phyloP scores from a whole-genome alignment of 2,888 invertebrate species.

The Eilema sororculum region DNA sequence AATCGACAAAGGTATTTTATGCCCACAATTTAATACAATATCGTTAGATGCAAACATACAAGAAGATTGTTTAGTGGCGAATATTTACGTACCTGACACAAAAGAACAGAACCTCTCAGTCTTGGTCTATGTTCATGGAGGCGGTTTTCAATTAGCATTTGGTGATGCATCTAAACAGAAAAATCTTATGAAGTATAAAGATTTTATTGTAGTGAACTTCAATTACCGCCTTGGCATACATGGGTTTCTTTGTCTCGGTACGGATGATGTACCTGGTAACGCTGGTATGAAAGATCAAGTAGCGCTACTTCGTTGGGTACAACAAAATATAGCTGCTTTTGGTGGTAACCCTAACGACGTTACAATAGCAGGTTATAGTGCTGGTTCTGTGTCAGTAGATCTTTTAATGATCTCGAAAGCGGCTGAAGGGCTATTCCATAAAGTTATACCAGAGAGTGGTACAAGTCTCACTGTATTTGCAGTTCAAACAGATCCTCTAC shows the following conservation, averaged over 20 bases:
- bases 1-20: constrained; percentile 50
- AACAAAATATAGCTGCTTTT: constrained; percentile 60
- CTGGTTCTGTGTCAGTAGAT: constrained; percentile 58
- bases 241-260: constrained; percentile 60
- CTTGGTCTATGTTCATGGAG: constrained; percentile 57
- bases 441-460: constrained; percentile 63
- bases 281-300: constrained; percentile 67
- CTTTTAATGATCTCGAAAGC: constrained; percentile 55
- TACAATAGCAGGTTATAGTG: constrained; percentile 58
- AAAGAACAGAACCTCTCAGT: constrained; percentile 54
- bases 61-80: constrained; percentile 71
- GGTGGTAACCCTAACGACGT: constrained; percentile 66
- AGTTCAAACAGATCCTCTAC: constrained; percentile 58
- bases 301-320: constrained; percentile 59
- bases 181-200: constrained; percentile 42
- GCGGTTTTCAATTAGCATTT: constrained; percentile 50
- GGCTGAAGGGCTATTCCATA: constrained; percentile 58
- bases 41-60: constrained; percentile 11
- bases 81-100: constrained; percentile 67
- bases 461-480: constrained; percentile 48
- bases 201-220: constrained; percentile 52
- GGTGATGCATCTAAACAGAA: constrained; percentile 35
- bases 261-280: constrained; percentile 60
- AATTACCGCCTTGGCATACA: constrained; percentile 57
- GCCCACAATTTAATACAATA: constrained; percentile 43